These are phyloP conservation scores for Bombus confusus DNA, from an alignment of 1,140 invertebrate species.

Conservation along the genomic window DNA sequence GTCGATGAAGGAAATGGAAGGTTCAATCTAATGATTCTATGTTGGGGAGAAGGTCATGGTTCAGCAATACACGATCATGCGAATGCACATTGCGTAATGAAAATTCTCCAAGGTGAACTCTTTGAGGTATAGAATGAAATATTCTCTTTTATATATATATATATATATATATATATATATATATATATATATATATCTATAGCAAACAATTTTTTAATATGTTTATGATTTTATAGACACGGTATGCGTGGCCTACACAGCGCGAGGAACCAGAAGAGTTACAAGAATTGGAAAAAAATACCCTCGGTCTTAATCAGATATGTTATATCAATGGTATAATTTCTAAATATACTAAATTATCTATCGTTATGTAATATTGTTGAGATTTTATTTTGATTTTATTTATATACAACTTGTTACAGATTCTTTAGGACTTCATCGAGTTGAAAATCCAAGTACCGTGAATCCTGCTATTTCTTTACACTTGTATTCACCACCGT, in stretches of 20 bases:
- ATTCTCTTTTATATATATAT: no score
- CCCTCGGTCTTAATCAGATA: slow-evolving; percentile 89
- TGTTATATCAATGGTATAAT: slow-evolving; percentile 96
- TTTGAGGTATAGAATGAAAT: slow-evolving; percentile 83
- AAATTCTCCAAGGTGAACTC: slow-evolving; percentile 89
- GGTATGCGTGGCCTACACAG: slow-evolving; percentile 88
- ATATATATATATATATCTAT: neutral
- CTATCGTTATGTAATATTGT: neutral
- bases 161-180: neutral
- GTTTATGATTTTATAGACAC: slow-evolving; percentile 81
- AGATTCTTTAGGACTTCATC: slow-evolving; percentile 97
- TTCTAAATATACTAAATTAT: slow-evolving; percentile 4
- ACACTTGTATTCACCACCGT: slow-evolving; percentile 98
- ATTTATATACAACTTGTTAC: slow-evolving; percentile 29
- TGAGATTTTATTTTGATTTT: neutral
- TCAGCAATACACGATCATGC: slow-evolving; percentile 98
- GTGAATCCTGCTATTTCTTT: slow-evolving; percentile 94
- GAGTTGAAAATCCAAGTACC: slow-evolving; percentile 97
- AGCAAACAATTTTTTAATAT: neutral
- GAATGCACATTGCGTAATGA: slow-evolving; percentile 99
- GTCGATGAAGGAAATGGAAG: slow-evolving; percentile 97
- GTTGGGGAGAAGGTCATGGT: slow-evolving; percentile 97
- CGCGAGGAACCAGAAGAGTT: slow-evolving; percentile 80
- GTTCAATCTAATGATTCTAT: slow-evolving; percentile 98
- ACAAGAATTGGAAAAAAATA: slow-evolving; percentile 85